phyloP scores from a whole-genome alignment of 2,797 vertebrate species.

The Simalia tracyae region DNA sequence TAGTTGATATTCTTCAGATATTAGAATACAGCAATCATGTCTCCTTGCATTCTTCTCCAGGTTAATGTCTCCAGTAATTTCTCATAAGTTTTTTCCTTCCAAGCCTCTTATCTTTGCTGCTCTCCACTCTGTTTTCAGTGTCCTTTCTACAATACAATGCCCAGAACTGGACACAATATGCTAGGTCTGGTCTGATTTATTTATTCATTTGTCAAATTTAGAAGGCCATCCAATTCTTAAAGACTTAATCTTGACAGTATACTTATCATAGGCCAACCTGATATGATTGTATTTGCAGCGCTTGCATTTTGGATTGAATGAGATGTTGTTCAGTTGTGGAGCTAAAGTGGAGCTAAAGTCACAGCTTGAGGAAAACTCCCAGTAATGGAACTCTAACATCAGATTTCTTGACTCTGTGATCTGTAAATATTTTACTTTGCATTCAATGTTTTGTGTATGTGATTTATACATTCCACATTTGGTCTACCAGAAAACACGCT shows the following conservation, averaged over 20 bases:
- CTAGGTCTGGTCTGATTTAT: neutral
- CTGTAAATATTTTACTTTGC: neutral
- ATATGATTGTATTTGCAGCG: neutral
- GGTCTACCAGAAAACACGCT: constrained; percentile 15
- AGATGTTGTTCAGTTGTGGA: neutral
- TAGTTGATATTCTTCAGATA: neutral
- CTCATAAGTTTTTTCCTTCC: neutral
- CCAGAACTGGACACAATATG: neutral
- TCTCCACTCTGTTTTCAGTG: neutral
- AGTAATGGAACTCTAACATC: neutral
- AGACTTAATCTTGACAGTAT: neutral
- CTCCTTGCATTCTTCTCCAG: neutral
- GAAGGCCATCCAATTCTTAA: neutral
- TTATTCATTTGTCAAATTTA: neutral
- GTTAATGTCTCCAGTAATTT: neutral
- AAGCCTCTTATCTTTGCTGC: neutral
- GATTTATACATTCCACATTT: constrained; percentile 18
- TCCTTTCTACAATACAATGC: neutral
- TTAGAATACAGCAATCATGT: neutral
- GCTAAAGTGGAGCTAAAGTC: neutral
- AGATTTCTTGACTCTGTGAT: neutral
- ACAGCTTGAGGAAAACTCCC: neutral
- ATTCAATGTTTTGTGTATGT: constrained; percentile 5
- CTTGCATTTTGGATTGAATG: neutral
- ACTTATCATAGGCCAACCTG: neutral